Conservation (phyloP, 2,797 vertebrate genomes). For the Sandelia bainsii region DNA sequence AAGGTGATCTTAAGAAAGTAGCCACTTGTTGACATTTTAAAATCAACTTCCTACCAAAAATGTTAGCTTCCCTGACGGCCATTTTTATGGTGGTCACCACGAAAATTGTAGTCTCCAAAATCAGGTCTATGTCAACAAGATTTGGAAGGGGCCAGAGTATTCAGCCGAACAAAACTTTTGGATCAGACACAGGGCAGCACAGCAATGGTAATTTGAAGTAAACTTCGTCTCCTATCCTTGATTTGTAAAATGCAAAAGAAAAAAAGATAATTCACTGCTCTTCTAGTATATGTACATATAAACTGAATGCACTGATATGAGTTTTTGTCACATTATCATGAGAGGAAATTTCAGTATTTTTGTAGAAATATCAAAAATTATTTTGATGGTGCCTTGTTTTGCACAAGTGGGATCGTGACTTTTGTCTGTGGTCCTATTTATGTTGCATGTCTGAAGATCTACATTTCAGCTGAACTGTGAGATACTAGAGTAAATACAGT, state of each 20-base stretch:
- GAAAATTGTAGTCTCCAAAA: too few relatives aligned
- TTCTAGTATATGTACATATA: background rate
- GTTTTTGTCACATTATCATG: too few relatives aligned
- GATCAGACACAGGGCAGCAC: constrained; percentile 1
- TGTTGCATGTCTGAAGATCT: constrained; percentile 24
- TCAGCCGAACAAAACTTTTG: too few relatives aligned
- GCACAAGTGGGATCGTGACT: background rate
- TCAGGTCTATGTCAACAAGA: too few relatives aligned
- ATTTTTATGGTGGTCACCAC: too few relatives aligned
- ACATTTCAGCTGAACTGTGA: constrained; percentile 25
- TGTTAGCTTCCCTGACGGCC: too few relatives aligned
- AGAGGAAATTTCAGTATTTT: too few relatives aligned
- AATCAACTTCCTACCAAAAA: too few relatives aligned
- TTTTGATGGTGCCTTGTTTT: background rate
- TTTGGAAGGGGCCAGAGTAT: too few relatives aligned
- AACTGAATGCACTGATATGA: background rate
- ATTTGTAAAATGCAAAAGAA: constrained; percentile 11
- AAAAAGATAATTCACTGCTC: background rate
- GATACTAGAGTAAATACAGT: constrained; percentile 26
- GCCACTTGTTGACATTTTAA: too few relatives aligned
- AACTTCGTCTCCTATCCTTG: background rate
- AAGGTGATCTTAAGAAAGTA: too few relatives aligned
- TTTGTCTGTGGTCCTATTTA: constrained; percentile 9
- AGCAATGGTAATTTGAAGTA: constrained; percentile 4
- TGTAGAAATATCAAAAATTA: background rate